Evolutionary conservation across 2,113 vertebrate species (phyloP).

Genomic region (Phylloscopus trochilus): DNA sequence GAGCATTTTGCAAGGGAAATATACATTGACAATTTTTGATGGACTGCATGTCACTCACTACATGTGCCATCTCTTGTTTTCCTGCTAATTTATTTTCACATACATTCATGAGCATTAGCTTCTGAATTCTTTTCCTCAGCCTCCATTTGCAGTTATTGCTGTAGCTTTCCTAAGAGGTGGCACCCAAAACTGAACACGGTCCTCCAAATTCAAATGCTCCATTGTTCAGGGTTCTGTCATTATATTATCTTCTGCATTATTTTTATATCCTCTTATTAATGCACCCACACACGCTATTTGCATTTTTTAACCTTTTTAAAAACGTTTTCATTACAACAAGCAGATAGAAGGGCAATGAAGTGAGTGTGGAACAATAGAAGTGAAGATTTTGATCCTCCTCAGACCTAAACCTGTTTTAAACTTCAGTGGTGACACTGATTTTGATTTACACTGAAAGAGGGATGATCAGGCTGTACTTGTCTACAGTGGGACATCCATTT

Average conservation of each 20-base stretch:
- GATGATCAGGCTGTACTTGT: background rate
- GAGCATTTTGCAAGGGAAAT: background rate
- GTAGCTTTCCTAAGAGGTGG: background rate
- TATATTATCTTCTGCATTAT: constrained; percentile 66
- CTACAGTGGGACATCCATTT: background rate
- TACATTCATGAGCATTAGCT: background rate
- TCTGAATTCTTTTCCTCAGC: background rate
- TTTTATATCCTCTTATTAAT: constrained; percentile 72
- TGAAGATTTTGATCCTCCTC: constrained; percentile 8
- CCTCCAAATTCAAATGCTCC: constrained; percentile 44
- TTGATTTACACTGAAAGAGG: background rate
- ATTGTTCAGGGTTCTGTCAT: constrained; percentile 63
- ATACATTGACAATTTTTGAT: background rate
- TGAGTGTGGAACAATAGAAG: constrained; percentile 40
- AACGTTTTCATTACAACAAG: constrained; percentile 42
- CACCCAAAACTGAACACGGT: background rate
- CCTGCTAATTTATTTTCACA: background rate
- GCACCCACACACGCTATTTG: constrained; percentile 69
- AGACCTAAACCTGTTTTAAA: background rate
- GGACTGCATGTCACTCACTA: background rate
- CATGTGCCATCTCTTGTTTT: background rate
- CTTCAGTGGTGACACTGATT: background rate
- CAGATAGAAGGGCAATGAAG: constrained; percentile 41
- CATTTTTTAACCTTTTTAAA: constrained; percentile 67
- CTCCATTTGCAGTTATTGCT: constrained; percentile 17